phyloP scores from a whole-genome alignment of 1,140 invertebrate genomes.

The Teleopsis dalmanni region DNA sequence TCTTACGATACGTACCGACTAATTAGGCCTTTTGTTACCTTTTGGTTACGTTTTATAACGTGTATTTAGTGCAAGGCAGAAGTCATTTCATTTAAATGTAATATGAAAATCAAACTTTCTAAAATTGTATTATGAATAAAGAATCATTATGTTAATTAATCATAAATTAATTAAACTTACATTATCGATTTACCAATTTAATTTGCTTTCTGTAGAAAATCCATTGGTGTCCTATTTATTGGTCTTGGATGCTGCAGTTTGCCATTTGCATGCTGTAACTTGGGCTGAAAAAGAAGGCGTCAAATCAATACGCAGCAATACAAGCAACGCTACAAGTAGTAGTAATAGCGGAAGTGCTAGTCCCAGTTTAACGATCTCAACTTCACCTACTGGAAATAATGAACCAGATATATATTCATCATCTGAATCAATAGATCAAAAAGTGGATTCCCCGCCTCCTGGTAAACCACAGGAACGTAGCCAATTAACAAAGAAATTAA shows the following conservation, averaged over 20 bases:
- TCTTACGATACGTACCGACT: too few species aligned
- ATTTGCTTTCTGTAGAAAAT: slow-evolving; percentile 16
- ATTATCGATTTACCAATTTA: background rate
- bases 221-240: slow-evolving; percentile 35
- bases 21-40: too few species aligned
- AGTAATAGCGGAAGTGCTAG: slow-evolving; percentile 16
- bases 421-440: slow-evolving; percentile 10
- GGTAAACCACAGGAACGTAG: slow-evolving; percentile 18
- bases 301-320: background rate
- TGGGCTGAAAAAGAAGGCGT: slow-evolving; percentile 36
- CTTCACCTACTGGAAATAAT: slow-evolving; percentile 4
- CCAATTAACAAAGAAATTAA: slow-evolving; percentile 26
- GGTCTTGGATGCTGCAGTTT: slow-evolving; percentile 33
- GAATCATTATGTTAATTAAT: background rate
- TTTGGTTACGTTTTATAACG: too few species aligned
- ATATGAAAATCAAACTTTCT: too few species aligned
- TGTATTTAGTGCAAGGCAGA: too few species aligned
- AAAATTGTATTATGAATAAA: background rate
- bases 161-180: background rate
- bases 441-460: slow-evolving; percentile 3
- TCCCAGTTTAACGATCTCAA: slow-evolving; percentile 8
- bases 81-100: too few species aligned
- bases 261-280: slow-evolving; percentile 38
- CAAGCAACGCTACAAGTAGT: background rate
- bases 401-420: slow-evolving; percentile 7